Base-by-base conservation (phyloP, 2,888 invertebrate genomes). In the Drosophila ezoana region DNA sequence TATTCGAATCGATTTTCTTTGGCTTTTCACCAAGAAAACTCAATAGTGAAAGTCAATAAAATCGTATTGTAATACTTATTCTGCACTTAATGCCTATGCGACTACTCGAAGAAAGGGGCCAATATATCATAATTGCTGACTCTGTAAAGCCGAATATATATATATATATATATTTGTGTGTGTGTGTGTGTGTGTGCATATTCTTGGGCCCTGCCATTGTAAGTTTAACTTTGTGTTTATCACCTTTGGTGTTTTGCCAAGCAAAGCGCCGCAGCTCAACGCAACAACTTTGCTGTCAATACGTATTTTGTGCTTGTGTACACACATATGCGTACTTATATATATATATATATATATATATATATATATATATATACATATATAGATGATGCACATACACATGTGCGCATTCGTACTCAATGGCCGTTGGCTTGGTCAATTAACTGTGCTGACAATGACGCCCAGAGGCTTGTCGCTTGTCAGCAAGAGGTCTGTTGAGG, bases 361-460 rank as follows among this genome's bases (percentile, higher is more conserved):
- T 3, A 9, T 9, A 5, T 13, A 20, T 20, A 9, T 58, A 16
- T 18, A 6, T 28, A 44, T 3, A 9, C 5, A 5, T 13, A 20
- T 20, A 9, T 58, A 16, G 37, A 5, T 41, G 63, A 13, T 44
- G 20, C 40, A 41, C 3, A 33, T 23, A 11, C 1, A 11, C 14
- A 14, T 32, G 32, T 35, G 32, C 40, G 16, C 51, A 32, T 38
- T 28, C 51, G 8, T 66, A 44, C 65, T 72, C 56, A 77, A 75
- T 75, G 77, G 62, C 20, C 58, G 48, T 11, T 62, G 48, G 48
- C 63, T 81, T 70, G 61, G 83, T 81, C 81, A 81, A 81, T 81
- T 86, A 81, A 86, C 69, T 80, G 38, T 82, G 86, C 73, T 86
- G 83, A 79, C 85, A 71, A 45, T 47, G 60, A 54, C 60, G 58